Percentiles rank a stretch among this genome's conserved stretches.
Evolutionary conservation across 2,888 invertebrate genomes (phyloP).

Genomic region (Selenia dentaria): DNA sequence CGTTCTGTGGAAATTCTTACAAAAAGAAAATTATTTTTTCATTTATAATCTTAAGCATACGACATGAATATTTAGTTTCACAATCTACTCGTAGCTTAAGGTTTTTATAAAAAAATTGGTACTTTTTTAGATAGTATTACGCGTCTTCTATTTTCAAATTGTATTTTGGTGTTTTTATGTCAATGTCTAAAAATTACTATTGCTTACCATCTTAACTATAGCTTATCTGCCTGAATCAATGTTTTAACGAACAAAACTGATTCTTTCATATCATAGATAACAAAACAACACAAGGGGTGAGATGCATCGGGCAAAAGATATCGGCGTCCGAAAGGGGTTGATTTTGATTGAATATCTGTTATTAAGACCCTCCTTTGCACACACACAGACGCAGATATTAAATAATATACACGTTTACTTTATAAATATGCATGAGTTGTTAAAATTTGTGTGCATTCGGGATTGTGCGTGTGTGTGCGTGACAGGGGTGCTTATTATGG

Average conservation of each 20-base stretch:
- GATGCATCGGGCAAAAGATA: conserved; percentile 78
- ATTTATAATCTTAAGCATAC: too few relatives aligned
- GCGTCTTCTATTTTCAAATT: too few relatives aligned
- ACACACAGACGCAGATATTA: conserved; percentile 72
- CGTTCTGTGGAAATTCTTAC: background rate
- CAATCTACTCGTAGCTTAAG: too few relatives aligned
- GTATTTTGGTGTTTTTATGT: too few relatives aligned
- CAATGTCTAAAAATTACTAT: too few relatives aligned
- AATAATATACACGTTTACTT: conserved; percentile 79
- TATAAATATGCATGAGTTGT: conserved; percentile 83
- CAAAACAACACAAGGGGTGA: conserved; percentile 42
- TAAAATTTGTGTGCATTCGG: conserved; percentile 63
- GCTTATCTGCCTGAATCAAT: too few relatives aligned
- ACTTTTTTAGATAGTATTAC: too few relatives aligned
- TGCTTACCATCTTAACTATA: too few relatives aligned
- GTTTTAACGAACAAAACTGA: conserved; percentile 10
- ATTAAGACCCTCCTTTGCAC: conserved; percentile 74
- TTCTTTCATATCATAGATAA: conserved; percentile 33
- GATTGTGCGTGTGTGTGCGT: conserved; percentile 37
- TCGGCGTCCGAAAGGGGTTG: conserved; percentile 79
- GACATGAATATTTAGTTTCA: too few relatives aligned
- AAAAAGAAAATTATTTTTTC: background rate
- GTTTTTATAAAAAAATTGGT: too few relatives aligned
- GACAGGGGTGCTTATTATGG: conserved; percentile 29
- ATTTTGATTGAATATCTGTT: conserved; percentile 85